Evolutionary conservation across 2,113 vertebrate species (phyloP).

Genomic region (Peromyscus californicus): DNA sequence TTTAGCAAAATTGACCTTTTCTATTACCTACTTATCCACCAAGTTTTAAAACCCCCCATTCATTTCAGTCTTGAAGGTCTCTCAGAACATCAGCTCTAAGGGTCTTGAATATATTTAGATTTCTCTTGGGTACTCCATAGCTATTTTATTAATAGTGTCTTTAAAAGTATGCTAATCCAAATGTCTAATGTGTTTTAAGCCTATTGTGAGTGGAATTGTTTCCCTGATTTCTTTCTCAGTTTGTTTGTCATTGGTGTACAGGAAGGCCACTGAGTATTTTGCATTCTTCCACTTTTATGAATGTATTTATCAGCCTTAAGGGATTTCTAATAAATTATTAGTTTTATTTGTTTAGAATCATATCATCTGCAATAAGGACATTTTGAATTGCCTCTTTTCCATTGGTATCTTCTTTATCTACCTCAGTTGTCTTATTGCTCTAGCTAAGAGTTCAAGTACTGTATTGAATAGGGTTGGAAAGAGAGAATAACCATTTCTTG

Average conservation of each 20-base stretch:
- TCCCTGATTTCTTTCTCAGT: not conserved
- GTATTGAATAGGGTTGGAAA: not conserved
- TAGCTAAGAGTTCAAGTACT: not conserved
- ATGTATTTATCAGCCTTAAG: not conserved
- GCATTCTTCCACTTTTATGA: not conserved
- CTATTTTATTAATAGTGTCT: not conserved
- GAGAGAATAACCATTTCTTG: too few species aligned
- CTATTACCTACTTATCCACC: not conserved
- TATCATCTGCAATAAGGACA: not conserved
- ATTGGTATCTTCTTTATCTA: not conserved
- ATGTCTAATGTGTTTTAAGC: not conserved
- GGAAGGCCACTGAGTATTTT: not conserved
- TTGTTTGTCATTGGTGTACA: not conserved
- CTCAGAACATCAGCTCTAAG: not conserved
- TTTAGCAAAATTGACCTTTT: not conserved
- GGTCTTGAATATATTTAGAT: not conserved
- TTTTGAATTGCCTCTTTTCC: not conserved
- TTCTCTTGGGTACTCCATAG: not conserved
- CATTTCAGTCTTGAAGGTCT: constrained; percentile 20
- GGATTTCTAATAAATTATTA: not conserved
- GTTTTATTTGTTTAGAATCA: not conserved
- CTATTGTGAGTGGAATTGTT: not conserved
- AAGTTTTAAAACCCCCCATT: not conserved
- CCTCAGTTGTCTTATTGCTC: not conserved
- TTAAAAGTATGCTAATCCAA: not conserved